Conservation (phyloP, 2,888 invertebrate genomes). For the Linyphia triangularis region DNA sequence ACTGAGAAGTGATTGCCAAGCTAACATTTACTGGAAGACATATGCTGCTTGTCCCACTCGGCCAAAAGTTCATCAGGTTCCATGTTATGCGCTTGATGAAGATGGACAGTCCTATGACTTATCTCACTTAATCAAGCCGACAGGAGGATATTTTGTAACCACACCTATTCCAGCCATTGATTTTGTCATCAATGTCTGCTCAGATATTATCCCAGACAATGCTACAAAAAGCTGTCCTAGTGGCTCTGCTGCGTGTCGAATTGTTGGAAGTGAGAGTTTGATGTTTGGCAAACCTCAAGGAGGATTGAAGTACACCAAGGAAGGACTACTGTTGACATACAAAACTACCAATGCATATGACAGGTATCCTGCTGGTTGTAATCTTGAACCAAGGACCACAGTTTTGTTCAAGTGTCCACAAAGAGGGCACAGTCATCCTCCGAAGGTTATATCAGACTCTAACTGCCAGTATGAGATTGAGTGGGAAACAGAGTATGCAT, state of each 20-base stretch:
- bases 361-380: constrained; percentile 28
- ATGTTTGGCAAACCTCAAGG: constrained; percentile 60
- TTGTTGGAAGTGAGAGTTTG: constrained; percentile 61
- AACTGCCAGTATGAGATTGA: constrained; percentile 78
- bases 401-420: constrained; percentile 73
- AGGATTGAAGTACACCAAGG: constrained; percentile 8
- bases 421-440: constrained; percentile 57
- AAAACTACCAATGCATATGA: not conserved
- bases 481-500: constrained; percentile 80
- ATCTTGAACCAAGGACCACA: constrained; percentile 56
- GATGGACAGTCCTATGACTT: constrained; percentile 78
- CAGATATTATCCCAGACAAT: constrained; percentile 75
- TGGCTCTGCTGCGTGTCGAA: constrained; percentile 71
- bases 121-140: constrained; percentile 78
- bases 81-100: constrained; percentile 78
- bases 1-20: constrained; percentile 76
- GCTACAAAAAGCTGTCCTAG: constrained; percentile 45
- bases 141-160: constrained; percentile 78
- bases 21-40: constrained; percentile 79
- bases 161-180: constrained; percentile 77
- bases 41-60: constrained; percentile 78
- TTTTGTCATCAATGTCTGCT: constrained; percentile 79
- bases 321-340: constrained; percentile 68
- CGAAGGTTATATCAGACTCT: constrained; percentile 67
- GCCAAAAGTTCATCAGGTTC: constrained; percentile 78